A percentile compares a stretch with the other conserved stretches of the same genome.
These are phyloP conservation scores for Pachymerium ferrugineum DNA, from an alignment of 2,888 invertebrate species.

Conservation along the genomic window DNA sequence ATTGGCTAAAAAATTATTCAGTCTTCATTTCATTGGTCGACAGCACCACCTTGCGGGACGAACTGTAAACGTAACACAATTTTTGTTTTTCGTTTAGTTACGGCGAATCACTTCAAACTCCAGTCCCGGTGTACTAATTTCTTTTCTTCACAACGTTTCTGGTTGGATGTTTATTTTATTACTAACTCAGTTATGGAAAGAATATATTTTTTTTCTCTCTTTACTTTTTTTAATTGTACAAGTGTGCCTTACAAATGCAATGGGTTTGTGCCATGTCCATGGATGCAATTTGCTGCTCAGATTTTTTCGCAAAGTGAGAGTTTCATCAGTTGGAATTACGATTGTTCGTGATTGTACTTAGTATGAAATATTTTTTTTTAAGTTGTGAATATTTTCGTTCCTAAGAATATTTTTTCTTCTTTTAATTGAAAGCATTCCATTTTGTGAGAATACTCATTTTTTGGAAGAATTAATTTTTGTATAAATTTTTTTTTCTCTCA, in stretches of 20 bases:
- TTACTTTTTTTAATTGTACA: too few relatives aligned
- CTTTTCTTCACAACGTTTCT: too few relatives aligned
- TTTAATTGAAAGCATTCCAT: not conserved
- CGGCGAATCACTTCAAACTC: too few relatives aligned
- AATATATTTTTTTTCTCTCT: not conserved
- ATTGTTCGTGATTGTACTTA: not conserved
- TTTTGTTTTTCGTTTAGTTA: too few relatives aligned
- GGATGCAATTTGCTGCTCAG: not conserved
- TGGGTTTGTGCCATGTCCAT: not conserved
- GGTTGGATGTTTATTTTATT: not conserved
- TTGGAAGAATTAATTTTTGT: too few relatives aligned
- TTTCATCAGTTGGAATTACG: not conserved
- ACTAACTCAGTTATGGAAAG: not conserved
- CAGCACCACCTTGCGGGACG: too few relatives aligned
- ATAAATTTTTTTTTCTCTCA: not conserved
- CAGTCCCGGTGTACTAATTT: too few relatives aligned
- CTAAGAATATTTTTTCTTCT: not conserved
- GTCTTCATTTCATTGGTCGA: too few relatives aligned
- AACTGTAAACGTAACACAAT: too few relatives aligned
- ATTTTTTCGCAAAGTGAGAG: not conserved
- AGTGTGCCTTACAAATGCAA: constrained; percentile 12
- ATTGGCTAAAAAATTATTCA: too few relatives aligned
- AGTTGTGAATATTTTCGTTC: not conserved
- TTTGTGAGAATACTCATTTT: not conserved
- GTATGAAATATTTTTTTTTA: not conserved